Evolutionary conservation across 2,113 vertebrate genomes (phyloP).

Genomic region (Scytalopus superciliaris): DNA sequence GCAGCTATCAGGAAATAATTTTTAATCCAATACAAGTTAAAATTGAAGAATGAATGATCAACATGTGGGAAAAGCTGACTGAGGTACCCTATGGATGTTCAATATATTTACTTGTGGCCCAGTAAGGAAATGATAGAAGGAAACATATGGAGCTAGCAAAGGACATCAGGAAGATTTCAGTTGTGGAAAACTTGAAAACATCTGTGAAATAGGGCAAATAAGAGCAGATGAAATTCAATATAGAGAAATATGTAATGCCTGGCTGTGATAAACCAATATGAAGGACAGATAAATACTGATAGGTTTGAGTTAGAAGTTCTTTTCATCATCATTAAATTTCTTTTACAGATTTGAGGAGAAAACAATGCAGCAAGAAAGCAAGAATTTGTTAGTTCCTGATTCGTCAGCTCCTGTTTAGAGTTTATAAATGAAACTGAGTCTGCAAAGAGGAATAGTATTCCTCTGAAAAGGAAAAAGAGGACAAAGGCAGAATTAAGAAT

Average conservation of each 20-base stretch:
- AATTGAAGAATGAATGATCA: background rate
- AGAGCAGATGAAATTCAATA: background rate
- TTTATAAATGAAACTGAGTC: constrained; percentile 25
- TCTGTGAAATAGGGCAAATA: background rate
- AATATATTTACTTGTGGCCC: background rate
- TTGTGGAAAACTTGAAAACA: background rate
- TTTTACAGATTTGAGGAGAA: background rate
- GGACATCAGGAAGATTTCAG: background rate
- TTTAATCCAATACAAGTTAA: background rate
- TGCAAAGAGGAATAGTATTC: background rate
- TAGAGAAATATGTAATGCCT: background rate
- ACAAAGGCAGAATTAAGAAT: constrained; percentile 11
- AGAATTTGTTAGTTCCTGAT: background rate
- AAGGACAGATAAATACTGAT: background rate
- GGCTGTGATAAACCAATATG: background rate
- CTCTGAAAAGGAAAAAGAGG: constrained; percentile 12
- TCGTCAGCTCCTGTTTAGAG: background rate
- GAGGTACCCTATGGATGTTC: background rate
- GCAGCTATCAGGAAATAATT: background rate
- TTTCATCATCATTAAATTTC: background rate
- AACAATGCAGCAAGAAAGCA: background rate
- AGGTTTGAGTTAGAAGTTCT: background rate
- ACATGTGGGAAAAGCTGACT: background rate
- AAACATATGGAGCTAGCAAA: background rate
- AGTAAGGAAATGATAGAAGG: background rate